Conservation (phyloP, 2,888 invertebrate genomes). For the Salpingus planirostris region DNA sequence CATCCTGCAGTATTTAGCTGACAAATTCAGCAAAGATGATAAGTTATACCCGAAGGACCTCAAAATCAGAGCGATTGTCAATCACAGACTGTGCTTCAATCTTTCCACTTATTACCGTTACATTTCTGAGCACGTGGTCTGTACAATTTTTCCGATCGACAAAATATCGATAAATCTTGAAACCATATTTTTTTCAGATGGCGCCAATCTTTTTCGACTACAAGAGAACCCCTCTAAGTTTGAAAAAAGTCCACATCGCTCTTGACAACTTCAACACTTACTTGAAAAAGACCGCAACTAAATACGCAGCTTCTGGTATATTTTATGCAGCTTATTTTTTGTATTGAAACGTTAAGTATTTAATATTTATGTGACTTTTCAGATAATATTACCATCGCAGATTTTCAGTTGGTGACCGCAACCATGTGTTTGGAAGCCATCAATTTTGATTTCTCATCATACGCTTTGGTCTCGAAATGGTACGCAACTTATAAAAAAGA, state of each 20-base stretch:
- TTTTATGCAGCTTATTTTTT: conserved; percentile 7
- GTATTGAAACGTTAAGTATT: conserved; percentile 1
- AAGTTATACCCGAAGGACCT: conserved; percentile 64
- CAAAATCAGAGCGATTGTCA: conserved; percentile 61
- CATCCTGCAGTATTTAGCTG: conserved; percentile 63
- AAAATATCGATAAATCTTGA: not conserved
- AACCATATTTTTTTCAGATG: conserved; percentile 45
- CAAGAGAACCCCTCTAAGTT: conserved; percentile 53
- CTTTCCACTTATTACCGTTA: conserved; percentile 65
- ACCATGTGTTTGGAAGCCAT: conserved; percentile 68
- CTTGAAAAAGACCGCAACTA: conserved; percentile 49
- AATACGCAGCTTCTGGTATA: conserved; percentile 54
- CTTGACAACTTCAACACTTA: conserved; percentile 60
- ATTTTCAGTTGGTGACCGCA: conserved; percentile 61
- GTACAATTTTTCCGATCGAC: conserved; percentile 27
- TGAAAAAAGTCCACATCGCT: conserved; percentile 61
- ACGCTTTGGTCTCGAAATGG: conserved; percentile 54
- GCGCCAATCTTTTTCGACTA: conserved; percentile 73
- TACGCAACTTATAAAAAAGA: conserved; percentile 60
- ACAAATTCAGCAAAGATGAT: conserved; percentile 59
- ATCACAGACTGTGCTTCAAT: conserved; percentile 72
- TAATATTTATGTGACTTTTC: conserved; percentile 6
- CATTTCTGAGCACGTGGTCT: conserved; percentile 57
- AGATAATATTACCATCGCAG: conserved; percentile 65
- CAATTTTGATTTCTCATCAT: conserved; percentile 53